Evolutionary conservation across 2,888 invertebrate species (phyloP).

Genomic region (Perdita meconis): DNA sequence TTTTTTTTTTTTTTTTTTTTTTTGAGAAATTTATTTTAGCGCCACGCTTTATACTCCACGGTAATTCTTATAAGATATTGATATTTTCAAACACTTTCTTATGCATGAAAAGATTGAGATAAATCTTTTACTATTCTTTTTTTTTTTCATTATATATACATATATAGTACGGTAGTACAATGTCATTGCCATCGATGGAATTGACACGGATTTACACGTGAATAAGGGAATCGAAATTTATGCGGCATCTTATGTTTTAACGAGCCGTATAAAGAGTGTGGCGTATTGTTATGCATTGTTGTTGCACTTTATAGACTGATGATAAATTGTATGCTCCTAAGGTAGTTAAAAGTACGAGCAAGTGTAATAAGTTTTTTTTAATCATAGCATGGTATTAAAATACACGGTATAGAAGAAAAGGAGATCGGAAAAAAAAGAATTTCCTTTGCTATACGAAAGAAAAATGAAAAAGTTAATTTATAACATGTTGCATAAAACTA

Average conservation of each 20-base stretch:
- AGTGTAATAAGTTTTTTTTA: conserved; percentile 23
- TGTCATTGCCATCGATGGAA: conserved; percentile 34
- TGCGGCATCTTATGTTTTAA: conserved; percentile 44
- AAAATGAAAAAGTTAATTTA: conserved; percentile 25
- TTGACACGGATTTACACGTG: conserved; percentile 42
- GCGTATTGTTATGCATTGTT: conserved; percentile 79
- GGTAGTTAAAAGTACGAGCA: conserved; percentile 35
- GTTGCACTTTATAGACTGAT: conserved; percentile 79
- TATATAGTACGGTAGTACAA: conserved; percentile 26
- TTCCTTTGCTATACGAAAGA: conserved; percentile 15
- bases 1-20: conserved; percentile 71
- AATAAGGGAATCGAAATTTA: conserved; percentile 41
- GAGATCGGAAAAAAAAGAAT: too few relatives aligned
- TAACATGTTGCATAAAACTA: conserved; percentile 20
- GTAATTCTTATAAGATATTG: conserved; percentile 41
- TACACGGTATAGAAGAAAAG: too few relatives aligned
- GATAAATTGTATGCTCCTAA: conserved; percentile 59
- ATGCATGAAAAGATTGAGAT: conserved; percentile 43
- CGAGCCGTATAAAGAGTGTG: conserved; percentile 64
- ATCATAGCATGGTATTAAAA: conserved; percentile 17
- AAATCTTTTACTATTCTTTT: conserved; percentile 44
- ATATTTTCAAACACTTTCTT: conserved; percentile 40
- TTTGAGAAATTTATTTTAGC: conserved; percentile 77
- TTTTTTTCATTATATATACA: conserved; percentile 26
- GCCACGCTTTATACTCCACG: conserved; percentile 72